Evolutionary conservation across 2,113 vertebrate species (phyloP), one percentile per base, ranked within the genome.

Genomic region (Cynopterus brachyotis): DNA sequence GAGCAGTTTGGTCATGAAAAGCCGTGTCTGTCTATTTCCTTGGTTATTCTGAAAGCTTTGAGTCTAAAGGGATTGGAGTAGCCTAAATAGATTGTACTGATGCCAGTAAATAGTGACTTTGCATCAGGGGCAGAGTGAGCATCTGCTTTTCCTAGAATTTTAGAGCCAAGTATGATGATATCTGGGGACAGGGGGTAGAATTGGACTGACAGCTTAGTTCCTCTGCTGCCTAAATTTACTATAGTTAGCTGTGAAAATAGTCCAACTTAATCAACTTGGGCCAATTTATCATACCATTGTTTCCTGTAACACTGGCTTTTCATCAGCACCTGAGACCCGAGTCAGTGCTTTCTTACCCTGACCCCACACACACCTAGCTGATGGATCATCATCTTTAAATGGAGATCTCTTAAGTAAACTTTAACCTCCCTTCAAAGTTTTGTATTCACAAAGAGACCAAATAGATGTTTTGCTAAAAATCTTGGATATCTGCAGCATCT

Each of bases 81-180:
- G 93, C 75, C 75, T 90, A 96, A 97, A 91, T 96, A 97, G 97
- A 96, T 92, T 80, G 85, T 72, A 47, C 10, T 81, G 55, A 59
- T 94, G 94, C 91, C 97, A 97, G 93, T 95, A 94, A 97, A 90
- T 80, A 91, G 91, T 96, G 96, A 97, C 79, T 96, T 94, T 92
- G 67, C 84, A 92, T 82, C 50, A 91, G 93, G 92, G 81, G 84
- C 70, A 91, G 81, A 95, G 30, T 53, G 94, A 97, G 95, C 97
- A 97, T 94, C 97, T 97, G 96, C 59, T 95, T 96, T 95, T 93
- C 84, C 89, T 92, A 91, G 67, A 92, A 95, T 91, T 86, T 82
- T 81, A 67, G 35, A 95, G 94, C 95, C 96, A 97, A 97, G 67
- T 95, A 53, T 89, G 59, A 53, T 91, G 59, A 82, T 96, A 81